Percentiles rank a stretch among this genome's conserved stretches.
phyloP scores from a whole-genome alignment of 2,113 vertebrate species.

The Archilochus colubris region DNA sequence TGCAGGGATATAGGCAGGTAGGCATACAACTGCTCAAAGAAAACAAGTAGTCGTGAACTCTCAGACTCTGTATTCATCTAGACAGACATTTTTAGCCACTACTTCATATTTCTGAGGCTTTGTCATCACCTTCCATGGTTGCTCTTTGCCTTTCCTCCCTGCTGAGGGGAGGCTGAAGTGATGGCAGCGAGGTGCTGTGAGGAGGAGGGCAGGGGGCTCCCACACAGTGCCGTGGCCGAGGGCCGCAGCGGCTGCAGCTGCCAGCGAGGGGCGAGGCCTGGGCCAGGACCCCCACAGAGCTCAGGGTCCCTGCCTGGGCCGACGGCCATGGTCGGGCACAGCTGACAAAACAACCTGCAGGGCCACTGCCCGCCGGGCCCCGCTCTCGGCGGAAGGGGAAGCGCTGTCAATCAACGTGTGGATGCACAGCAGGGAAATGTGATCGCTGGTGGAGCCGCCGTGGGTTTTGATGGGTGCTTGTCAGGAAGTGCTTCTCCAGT shows the following conservation, averaged over 20 bases:
- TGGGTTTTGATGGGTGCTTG: neutral
- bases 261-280: neutral
- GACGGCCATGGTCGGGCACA: neutral
- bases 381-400: neutral
- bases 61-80: neutral
- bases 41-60: neutral
- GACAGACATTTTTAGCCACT: neutral
- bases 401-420: constrained; percentile 68
- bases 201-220: neutral
- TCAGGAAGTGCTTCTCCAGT: neutral
- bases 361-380: neutral
- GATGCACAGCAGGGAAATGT: constrained; percentile 19
- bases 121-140: neutral
- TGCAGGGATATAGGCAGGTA: neutral
- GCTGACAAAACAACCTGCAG: constrained; percentile 79
- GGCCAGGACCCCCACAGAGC: neutral
- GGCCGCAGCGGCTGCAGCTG: neutral
- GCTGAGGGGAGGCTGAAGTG: constrained; percentile 7
- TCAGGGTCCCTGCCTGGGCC: neutral
- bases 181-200: constrained; percentile 18
- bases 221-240: neutral
- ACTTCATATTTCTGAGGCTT: constrained; percentile 8
- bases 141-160: neutral
- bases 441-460: neutral
- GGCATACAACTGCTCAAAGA: neutral